These are phyloP conservation scores for Nephila pilipes DNA, from an alignment of 1,140 invertebrate species.

Conservation along the genomic window DNA sequence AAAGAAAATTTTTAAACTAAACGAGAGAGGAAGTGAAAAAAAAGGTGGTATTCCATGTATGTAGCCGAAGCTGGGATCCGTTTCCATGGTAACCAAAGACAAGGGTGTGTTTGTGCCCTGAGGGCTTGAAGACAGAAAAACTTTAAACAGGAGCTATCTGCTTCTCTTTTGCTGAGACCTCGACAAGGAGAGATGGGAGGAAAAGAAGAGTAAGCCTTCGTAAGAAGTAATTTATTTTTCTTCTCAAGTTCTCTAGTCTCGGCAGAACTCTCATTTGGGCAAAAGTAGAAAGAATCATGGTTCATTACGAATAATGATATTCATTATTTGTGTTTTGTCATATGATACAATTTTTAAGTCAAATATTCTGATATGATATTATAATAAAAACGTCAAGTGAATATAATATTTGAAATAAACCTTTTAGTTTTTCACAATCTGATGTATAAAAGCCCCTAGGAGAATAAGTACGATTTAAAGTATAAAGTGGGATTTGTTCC, in stretches of 20 bases:
- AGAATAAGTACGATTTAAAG: no score
- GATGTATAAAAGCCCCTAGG: no score
- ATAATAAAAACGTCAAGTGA: no score
- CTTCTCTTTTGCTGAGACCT: not conserved
- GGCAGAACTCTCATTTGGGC: not conserved
- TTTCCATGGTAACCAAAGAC: conserved; percentile 67
- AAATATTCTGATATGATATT: no score
- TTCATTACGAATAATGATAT: not conserved
- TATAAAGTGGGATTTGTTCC: no score
- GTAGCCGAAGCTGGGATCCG: conserved; percentile 44
- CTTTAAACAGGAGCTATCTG: conserved; percentile 38
- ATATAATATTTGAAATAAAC: no score
- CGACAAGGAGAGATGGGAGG: not conserved
- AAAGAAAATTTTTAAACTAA: conserved; percentile 17
- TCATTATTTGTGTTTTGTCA: no score
- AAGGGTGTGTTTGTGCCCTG: conserved; percentile 52
- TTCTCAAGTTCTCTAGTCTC: not conserved
- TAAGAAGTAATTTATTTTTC: conserved; percentile 29
- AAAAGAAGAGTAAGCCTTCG: conserved; percentile 49
- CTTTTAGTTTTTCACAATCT: no score
- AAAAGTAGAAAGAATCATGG: not conserved
- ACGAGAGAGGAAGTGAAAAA: not conserved
- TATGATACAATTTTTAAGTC: no score
- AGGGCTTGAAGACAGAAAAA: conserved; percentile 52
- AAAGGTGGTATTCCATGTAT: conserved; percentile 13